These are phyloP conservation scores for Hydrotaea diabolus DNA, from an alignment of 2,888 invertebrate species.

Conservation along the genomic window DNA sequence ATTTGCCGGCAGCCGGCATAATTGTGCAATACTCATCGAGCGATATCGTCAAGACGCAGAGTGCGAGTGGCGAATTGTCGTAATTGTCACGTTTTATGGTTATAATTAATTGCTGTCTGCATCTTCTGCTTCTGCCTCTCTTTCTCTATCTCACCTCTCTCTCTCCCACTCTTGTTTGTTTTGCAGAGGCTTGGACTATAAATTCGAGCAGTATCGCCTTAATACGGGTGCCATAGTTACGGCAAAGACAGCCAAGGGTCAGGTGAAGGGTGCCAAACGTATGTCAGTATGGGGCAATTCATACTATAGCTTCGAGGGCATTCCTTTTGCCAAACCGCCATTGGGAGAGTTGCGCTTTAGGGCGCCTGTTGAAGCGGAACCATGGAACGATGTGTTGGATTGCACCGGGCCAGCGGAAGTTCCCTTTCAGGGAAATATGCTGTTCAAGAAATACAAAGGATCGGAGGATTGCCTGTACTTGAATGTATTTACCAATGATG, in stretches of 20 bases:
- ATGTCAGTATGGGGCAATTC: conserved; percentile 76
- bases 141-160: neutral
- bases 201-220: conserved; percentile 75
- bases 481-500: conserved; percentile 81
- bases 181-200: conserved; percentile 75
- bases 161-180: neutral
- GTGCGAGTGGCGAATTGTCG: neutral
- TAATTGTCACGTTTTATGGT: conserved; percentile 22
- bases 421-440: conserved; percentile 77
- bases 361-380: conserved; percentile 79
- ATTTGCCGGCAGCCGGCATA: conserved; percentile 19
- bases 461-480: conserved; percentile 82
- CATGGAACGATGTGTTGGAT: conserved; percentile 81
- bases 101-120: neutral
- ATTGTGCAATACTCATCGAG: neutral
- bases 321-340: conserved; percentile 79
- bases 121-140: no score
- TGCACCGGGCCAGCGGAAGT: conserved; percentile 78
- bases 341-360: conserved; percentile 77
- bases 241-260: conserved; percentile 76
- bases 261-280: conserved; percentile 77
- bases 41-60: neutral
- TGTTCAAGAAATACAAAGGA: conserved; percentile 79
- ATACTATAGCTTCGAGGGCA: conserved; percentile 78
- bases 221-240: conserved; percentile 74